These are phyloP conservation scores for Calephelis nemesis DNA, from an alignment of 1,140 invertebrate species.

Conservation along the genomic window DNA sequence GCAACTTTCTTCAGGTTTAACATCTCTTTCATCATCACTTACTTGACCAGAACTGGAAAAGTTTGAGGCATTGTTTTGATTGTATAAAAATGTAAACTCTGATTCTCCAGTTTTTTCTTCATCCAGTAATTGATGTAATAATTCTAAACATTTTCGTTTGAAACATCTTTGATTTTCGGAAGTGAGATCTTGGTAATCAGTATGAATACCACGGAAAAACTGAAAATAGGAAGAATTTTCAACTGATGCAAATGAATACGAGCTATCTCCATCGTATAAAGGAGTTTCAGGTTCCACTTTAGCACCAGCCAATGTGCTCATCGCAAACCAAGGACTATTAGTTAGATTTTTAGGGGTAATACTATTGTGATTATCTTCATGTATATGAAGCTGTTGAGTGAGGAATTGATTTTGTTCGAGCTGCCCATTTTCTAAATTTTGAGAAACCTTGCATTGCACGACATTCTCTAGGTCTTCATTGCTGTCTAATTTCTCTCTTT, in stretches of 20 bases:
- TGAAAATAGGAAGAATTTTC: conserved; percentile 68
- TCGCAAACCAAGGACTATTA: conserved; percentile 42
- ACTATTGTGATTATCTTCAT: too few species aligned
- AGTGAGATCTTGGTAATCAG: conserved; percentile 55
- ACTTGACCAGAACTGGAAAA: conserved; percentile 39
- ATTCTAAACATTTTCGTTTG: conserved; percentile 50
- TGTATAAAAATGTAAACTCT: conserved; percentile 3
- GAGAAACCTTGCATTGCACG: too few species aligned
- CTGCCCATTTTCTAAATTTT: too few species aligned
- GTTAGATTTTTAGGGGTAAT: conserved; percentile 1
- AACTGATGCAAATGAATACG: conserved; percentile 44
- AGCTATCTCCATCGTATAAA: conserved; percentile 46
- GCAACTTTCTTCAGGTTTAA: not conserved
- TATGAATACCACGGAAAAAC: conserved; percentile 66
- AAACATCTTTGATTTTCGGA: conserved; percentile 51
- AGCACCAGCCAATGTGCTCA: conserved; percentile 23
- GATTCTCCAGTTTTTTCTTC: conserved; percentile 41
- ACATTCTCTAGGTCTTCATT: too few species aligned
- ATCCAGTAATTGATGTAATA: conserved; percentile 59
- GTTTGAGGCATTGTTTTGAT: conserved; percentile 44
- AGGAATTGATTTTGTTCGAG: too few species aligned
- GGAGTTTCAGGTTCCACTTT: conserved; percentile 33
- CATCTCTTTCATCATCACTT: conserved; percentile 28
- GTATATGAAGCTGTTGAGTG: too few species aligned
- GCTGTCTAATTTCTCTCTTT: too few species aligned